Conservation (phyloP, 2,797 vertebrate species). For the Karalla daura region DNA sequence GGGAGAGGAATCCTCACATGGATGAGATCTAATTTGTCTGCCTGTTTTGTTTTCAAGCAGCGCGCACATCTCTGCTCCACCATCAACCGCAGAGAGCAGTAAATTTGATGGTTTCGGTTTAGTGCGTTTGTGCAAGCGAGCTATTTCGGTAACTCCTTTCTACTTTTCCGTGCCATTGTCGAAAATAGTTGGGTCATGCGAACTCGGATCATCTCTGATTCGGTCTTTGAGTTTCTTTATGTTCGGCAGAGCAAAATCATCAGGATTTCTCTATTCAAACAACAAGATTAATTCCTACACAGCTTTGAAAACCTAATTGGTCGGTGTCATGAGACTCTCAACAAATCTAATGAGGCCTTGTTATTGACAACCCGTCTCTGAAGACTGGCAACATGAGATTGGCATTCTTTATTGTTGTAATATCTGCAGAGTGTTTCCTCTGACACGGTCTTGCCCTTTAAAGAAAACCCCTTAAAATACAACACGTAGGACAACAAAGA, state of each 20-base stretch:
- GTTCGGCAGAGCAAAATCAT: neutral
- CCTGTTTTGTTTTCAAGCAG: conserved; percentile 10
- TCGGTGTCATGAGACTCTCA: conserved; percentile 31
- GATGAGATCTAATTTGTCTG: conserved; percentile 16
- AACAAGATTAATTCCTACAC: conserved; percentile 26
- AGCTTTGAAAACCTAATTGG: conserved; percentile 39
- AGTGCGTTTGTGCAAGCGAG: conserved; percentile 20
- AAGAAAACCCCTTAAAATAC: conserved; percentile 27
- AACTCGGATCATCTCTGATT: conserved; percentile 18
- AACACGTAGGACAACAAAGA: conserved; percentile 40
- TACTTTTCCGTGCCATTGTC: conserved; percentile 15
- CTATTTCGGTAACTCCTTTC: conserved; percentile 37
- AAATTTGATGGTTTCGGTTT: conserved; percentile 20
- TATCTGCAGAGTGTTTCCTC: neutral
- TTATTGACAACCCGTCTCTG: neutral
- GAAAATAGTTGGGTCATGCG: conserved; percentile 36
- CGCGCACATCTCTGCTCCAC: neutral
- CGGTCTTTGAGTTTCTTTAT: conserved; percentile 8
- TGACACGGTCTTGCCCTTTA: conserved; percentile 10
- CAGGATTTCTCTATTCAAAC: neutral
- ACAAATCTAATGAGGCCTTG: neutral
- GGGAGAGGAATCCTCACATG: neutral
- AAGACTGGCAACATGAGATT: neutral
- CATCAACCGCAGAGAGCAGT: conserved; percentile 27
- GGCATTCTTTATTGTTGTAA: neutral